phyloP scores from a whole-genome alignment of 2,797 vertebrate genomes.

The Xyrichtys novacula region DNA sequence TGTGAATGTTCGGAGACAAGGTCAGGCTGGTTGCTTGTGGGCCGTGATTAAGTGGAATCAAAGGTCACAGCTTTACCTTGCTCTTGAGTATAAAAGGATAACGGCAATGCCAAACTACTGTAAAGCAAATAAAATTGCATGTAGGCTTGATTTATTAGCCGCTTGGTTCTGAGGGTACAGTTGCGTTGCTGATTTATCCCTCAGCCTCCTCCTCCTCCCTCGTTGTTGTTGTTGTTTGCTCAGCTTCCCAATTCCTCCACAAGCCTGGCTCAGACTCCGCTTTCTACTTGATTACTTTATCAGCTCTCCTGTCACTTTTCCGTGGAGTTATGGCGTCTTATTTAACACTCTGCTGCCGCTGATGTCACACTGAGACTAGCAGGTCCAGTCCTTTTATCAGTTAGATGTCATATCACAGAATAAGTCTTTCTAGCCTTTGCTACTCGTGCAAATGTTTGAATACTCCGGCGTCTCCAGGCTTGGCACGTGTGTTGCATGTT shows the following conservation, averaged over 20 bases:
- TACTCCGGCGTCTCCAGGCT: not conserved
- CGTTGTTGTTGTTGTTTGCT: conserved; percentile 65
- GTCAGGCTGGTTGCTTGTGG: conserved; percentile 19
- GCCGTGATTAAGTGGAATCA: conserved; percentile 34
- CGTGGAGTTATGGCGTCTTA: conserved; percentile 37
- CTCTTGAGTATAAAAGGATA: conserved; percentile 31
- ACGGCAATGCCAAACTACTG: conserved; percentile 43
- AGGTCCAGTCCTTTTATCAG: conserved; percentile 13
- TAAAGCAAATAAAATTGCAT: conserved; percentile 54
- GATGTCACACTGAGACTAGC: conserved; percentile 6
- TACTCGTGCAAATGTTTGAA: not conserved
- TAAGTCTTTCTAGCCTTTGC: conserved; percentile 32
- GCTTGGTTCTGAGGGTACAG: conserved; percentile 40
- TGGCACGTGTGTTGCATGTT: conserved; percentile 20
- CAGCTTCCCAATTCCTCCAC: conserved; percentile 59
- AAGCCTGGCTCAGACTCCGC: conserved; percentile 56
- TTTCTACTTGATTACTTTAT: conserved; percentile 72
- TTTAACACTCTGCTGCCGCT: conserved; percentile 43
- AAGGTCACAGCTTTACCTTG: conserved; percentile 43
- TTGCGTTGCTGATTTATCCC: conserved; percentile 66
- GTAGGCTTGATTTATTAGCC: conserved; percentile 59
- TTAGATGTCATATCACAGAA: conserved; percentile 38
- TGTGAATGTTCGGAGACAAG: conserved; percentile 13
- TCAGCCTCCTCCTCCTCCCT: conserved; percentile 37
- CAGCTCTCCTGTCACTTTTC: conserved; percentile 58